Evolutionary conservation across 2,888 invertebrate genomes (phyloP), one percentile per base, ranked within the genome.

Genomic region (Orthosia incerta): DNA sequence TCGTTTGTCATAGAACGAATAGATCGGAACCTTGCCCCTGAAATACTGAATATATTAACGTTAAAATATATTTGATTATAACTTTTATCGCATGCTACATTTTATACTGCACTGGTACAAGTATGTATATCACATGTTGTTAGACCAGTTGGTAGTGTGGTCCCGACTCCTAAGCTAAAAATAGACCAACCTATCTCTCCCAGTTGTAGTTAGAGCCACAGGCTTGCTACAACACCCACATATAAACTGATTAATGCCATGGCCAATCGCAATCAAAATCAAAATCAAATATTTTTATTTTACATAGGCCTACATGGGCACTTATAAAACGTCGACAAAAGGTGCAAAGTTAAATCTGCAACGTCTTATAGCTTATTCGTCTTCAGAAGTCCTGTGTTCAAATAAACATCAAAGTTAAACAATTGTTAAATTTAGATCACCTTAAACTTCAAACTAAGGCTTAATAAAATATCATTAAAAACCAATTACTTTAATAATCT

Each of bases 141-240:
- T 59, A 57, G 66, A 77, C 76, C 65, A 73, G 31, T 56, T 72
- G 20, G 55, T 51, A 51, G 46, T 71, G 60, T 71, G 71, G 23
- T 82, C 56, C 53, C 45, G 45, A 45, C 45, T 60, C 60, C 60
- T n/a, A 39, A 20, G 23, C 74, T 74, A 82, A 78, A 80, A 67
- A 78, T 80, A 80, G 70, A 60, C 53, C 50, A 51, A 13, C 31
- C 67, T 48, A 62, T 66, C 66, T 72, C 59, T 48, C 48, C 50
- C 46, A 63, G 70, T 60, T 55, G 26, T 56, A n/a, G 55, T 23
- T 64, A 50, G 66, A 74, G 63, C 39, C 57, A 50, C 69, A 70
- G 60, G 46, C 60, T 82, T 67, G 60, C 63, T 71, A 60, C 57
- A 20, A 80, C 79, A 74, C 59, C 79, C 57, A 74, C 57, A 57